Evolutionary conservation across 2,888 invertebrate genomes (phyloP).

Genomic region (Chymomyza caudatula): DNA sequence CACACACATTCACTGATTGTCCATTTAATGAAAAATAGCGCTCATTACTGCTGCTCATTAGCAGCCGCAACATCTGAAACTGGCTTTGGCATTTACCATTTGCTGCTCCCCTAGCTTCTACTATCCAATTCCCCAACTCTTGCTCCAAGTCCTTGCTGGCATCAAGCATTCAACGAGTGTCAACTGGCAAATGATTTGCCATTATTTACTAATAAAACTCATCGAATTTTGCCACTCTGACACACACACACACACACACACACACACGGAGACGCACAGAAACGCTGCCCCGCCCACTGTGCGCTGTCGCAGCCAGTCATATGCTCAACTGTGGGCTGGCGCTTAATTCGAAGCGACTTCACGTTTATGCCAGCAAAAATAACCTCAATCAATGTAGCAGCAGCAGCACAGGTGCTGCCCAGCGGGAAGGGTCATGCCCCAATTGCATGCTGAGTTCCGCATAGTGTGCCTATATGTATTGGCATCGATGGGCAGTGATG

Average conservation of each 20-base stretch:
- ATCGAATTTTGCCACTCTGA: conserved; percentile 60
- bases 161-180: conserved; percentile 62
- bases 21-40: conserved; percentile 70
- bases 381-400: conserved; percentile 74
- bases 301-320: conserved; percentile 18
- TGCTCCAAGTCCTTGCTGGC: background rate
- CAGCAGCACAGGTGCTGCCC: background rate
- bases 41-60: conserved; percentile 77
- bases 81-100: conserved; percentile 28
- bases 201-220: conserved; percentile 77
- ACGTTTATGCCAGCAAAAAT: conserved; percentile 62
- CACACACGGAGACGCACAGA: conserved; percentile 41
- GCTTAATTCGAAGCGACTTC: conserved; percentile 67
- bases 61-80: conserved; percentile 54
- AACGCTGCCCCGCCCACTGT: conserved; percentile 35
- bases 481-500: conserved; percentile 51
- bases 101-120: background rate
- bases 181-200: conserved; percentile 76
- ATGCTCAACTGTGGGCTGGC: conserved; percentile 34
- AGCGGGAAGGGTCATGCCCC: conserved; percentile 21
- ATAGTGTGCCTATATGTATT: background rate
- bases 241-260: conserved; percentile 34
- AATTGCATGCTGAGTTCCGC: conserved; percentile 21
- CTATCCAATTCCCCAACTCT: background rate
- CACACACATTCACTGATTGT: conserved; percentile 47